phyloP scores from a whole-genome alignment of 2,113 vertebrate genomes.

The Heliornis fulica region DNA sequence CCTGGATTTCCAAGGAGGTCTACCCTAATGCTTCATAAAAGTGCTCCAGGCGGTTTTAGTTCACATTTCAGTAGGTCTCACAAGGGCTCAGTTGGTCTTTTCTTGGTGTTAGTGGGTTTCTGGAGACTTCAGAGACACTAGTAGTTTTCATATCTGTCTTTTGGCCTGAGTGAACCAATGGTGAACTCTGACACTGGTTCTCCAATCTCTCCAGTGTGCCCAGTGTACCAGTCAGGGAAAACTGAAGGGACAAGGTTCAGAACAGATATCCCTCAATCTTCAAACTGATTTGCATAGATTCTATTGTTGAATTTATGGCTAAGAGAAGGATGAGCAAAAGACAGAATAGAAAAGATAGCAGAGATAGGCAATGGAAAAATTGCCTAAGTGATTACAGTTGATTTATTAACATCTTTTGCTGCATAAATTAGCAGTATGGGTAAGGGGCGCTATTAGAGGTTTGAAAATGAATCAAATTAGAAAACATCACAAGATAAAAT shows the following conservation, averaged over 20 bases:
- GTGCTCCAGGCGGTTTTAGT: not conserved
- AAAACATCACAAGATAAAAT: not conserved
- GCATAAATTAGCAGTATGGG: not conserved
- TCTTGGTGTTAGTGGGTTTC: not conserved
- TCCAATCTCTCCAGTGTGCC: not conserved
- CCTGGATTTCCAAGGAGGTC: not conserved
- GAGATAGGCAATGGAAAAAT: not conserved
- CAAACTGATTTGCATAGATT: not conserved
- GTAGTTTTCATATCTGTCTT: not conserved
- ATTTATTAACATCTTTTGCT: not conserved
- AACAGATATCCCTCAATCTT: not conserved
- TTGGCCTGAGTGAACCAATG: not conserved
- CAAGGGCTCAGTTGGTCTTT: not conserved
- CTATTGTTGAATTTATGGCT: not conserved
- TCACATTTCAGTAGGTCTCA: not conserved
- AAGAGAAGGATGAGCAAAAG: not conserved
- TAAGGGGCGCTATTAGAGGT: not conserved
- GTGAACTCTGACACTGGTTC: not conserved
- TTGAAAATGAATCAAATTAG: not conserved
- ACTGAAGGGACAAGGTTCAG: not conserved
- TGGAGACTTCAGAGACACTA: not conserved
- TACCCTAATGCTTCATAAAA: not conserved
- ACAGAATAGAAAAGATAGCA: not conserved
- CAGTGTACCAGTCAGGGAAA: not conserved
- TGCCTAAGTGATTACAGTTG: not conserved